Evolutionary conservation across 2,113 vertebrate species (phyloP).

Genomic region (Percina caprodes): DNA sequence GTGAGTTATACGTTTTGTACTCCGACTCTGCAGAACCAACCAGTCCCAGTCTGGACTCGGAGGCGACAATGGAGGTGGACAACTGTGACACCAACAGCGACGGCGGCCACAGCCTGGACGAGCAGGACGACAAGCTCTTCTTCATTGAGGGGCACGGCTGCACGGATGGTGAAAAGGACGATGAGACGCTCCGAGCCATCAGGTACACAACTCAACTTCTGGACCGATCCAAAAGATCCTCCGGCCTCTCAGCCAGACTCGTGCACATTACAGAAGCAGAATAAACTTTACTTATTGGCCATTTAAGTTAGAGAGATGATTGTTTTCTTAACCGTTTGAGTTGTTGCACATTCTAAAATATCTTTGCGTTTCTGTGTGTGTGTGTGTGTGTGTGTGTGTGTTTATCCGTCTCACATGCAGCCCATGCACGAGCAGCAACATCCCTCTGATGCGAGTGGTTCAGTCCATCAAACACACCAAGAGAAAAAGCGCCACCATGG

Average conservation of each 20-base stretch:
- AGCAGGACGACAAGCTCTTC: slow-evolving; percentile 92
- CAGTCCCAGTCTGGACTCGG: slow-evolving; percentile 89
- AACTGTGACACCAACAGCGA: slow-evolving; percentile 87
- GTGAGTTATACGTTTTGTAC: background rate
- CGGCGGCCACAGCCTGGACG: slow-evolving; percentile 86
- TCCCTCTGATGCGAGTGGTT: slow-evolving; percentile 97
- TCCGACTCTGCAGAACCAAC: slow-evolving; percentile 83
- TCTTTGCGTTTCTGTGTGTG: background rate
- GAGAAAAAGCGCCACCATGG: slow-evolving; percentile 94
- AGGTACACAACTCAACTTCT: slow-evolving; percentile 80
- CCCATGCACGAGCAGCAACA: slow-evolving; percentile 96
- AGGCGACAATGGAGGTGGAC: slow-evolving; percentile 94
- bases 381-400: slow-evolving; percentile 15
- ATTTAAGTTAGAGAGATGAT: background rate
- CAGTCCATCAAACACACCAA: slow-evolving; percentile 97
- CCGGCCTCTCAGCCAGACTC: too few relatives aligned
- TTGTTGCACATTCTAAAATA: background rate
- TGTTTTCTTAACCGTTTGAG: background rate
- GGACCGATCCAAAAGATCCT: too few relatives aligned
- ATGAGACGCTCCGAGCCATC: slow-evolving; percentile 89
- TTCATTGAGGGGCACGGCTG: slow-evolving; percentile 87
- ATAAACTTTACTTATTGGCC: background rate
- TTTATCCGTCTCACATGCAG: slow-evolving; percentile 67
- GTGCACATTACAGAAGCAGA: background rate
- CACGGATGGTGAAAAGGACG: slow-evolving; percentile 90